Evolutionary conservation across 2,888 invertebrate genomes (phyloP), one percentile per base, ranked within the genome.

Genomic region (Lissonota sp.): DNA sequence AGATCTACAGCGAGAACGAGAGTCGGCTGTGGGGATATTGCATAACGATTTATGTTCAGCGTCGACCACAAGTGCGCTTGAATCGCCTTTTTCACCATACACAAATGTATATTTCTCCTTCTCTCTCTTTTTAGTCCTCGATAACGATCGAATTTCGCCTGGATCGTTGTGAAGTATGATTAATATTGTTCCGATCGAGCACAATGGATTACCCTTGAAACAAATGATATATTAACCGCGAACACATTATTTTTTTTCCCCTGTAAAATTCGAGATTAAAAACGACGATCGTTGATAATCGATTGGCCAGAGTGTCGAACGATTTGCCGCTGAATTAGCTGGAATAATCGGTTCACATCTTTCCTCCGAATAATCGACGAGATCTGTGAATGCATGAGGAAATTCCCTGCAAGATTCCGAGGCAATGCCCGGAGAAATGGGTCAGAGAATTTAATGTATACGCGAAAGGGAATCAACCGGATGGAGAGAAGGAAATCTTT

Each of bases 361-460:
- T 26, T 26, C 26, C 26, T 26, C 26, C 26, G 7, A 44, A 44
- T 44, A 44, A 44, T 44, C 44, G 44, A 6, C 10, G 44, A 8
- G 10, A 44, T 10, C 44, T 2, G 4, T 26, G 26, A 26, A 26
- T 26, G 26, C 3, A 44, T 8, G 44, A 44, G 44, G 10, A 62
- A 37, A 63, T 66, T 71, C 39, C 37, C 42, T 12, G 49, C n/a
- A 7, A 70, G 53, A 76, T 51, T 66, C 46, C 72, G 63, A 76
- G 73, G 58, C 69, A 79, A 71, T 49, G 73, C 67, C 70, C 71
- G 73, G 78, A 85, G 82, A 85, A 86, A 86, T 86, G 84, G 85
- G 83, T 79, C 85, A 85, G 69, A 63, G 71, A 80, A 84, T 83
- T 67, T 62, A 46, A 42, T 46, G 53, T 84, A 79, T 82, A 84